A percentile compares a stretch with the other conserved stretches of the same genome.
These are phyloP conservation scores for Drosophila navojoa DNA, from an alignment of 1,140 invertebrate genomes.

Conservation along the genomic window DNA sequence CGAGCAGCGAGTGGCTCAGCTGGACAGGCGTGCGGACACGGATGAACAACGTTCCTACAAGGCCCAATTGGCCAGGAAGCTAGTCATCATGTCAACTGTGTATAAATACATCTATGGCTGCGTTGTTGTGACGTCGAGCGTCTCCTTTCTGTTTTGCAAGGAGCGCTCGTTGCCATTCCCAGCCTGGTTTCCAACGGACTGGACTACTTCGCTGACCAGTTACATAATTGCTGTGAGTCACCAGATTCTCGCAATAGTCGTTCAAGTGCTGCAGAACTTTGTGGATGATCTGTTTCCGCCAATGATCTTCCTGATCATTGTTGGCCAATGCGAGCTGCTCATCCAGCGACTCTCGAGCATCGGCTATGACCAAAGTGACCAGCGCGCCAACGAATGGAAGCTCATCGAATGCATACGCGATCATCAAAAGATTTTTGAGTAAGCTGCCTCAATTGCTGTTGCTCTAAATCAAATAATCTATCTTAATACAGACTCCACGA, in stretches of 20 bases:
- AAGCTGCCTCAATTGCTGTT: background rate
- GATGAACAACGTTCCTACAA: slow-evolving; percentile 23
- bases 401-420: slow-evolving; percentile 57
- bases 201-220: slow-evolving; percentile 30
- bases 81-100: slow-evolving; percentile 29
- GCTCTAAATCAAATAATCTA: background rate
- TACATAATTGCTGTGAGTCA: slow-evolving; percentile 41
- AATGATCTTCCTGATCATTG: slow-evolving; percentile 42
- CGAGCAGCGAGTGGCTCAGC: slow-evolving; percentile 21
- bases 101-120: slow-evolving; percentile 31
- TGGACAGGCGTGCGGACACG: slow-evolving; percentile 46
- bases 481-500: slow-evolving; percentile 39
- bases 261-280: slow-evolving; percentile 55
- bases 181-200: slow-evolving; percentile 71
- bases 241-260: slow-evolving; percentile 43
- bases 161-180: slow-evolving; percentile 54
- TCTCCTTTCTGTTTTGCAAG: slow-evolving; percentile 25
- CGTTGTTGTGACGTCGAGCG: slow-evolving; percentile 10
- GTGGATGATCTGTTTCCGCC: slow-evolving; percentile 62
- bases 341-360: slow-evolving; percentile 51
- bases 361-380: slow-evolving; percentile 28
- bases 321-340: slow-evolving; percentile 61
- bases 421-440: slow-evolving; percentile 62
- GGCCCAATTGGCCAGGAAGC: slow-evolving; percentile 1
- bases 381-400: slow-evolving; percentile 42